Percentiles rank a stretch among this genome's conserved stretches.
phyloP scores from a whole-genome alignment of 2,888 invertebrate genomes.

The Brenthis ino region DNA sequence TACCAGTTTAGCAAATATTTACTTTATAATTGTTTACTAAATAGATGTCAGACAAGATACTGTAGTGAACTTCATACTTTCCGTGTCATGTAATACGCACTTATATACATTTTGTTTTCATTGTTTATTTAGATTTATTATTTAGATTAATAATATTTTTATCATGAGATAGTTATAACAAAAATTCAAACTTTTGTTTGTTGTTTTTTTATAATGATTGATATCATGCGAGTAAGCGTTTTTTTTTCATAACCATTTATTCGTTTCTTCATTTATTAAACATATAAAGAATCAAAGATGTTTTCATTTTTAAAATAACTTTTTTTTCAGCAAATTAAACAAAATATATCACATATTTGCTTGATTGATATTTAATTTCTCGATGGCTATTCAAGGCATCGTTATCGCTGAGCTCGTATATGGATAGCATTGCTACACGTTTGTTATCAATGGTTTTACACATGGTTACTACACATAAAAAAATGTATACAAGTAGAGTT shows the following conservation, averaged over 20 bases:
- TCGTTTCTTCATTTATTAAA: too few relatives aligned
- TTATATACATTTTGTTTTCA: background rate
- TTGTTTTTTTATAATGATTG: too few relatives aligned
- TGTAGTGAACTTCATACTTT: background rate
- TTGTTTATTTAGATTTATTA: background rate
- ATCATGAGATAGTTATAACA: too few relatives aligned
- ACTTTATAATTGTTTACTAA: constrained; percentile 1
- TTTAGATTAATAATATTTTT: too few relatives aligned
- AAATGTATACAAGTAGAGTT: too few relatives aligned
- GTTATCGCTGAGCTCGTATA: constrained; percentile 7
- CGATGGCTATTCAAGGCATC: background rate
- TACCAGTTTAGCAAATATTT: constrained; percentile 23
- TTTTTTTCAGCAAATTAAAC: background rate
- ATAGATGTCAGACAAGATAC: background rate
- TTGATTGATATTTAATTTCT: background rate
- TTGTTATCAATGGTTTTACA: background rate
- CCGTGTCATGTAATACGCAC: background rate
- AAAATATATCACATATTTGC: background rate
- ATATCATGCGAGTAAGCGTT: too few relatives aligned
- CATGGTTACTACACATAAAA: background rate
- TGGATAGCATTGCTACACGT: constrained; percentile 10
- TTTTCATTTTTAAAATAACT: too few relatives aligned
- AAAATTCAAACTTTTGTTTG: too few relatives aligned
- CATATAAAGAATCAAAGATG: too few relatives aligned
- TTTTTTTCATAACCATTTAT: too few relatives aligned